Percentiles rank a stretch among this genome's conserved stretches.
These are phyloP conservation scores for Ophion obscuratus DNA, from an alignment of 2,888 invertebrate species.

Conservation along the genomic window DNA sequence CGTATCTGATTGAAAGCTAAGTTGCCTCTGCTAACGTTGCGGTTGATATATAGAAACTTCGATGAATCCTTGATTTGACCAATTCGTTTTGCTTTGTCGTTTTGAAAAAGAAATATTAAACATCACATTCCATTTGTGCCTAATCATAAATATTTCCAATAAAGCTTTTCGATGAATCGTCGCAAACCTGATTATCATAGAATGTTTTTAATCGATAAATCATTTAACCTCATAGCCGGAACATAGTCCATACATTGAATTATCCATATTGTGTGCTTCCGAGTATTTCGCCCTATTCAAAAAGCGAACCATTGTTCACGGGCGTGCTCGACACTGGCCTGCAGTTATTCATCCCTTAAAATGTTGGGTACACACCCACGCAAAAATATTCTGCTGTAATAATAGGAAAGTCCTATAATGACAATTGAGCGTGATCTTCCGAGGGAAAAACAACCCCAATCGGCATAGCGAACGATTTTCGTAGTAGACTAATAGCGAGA, in stretches of 20 bases:
- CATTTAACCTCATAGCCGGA: constrained; percentile 25
- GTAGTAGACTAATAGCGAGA: background rate
- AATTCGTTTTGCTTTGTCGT: too few relatives aligned
- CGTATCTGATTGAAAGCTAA: too few relatives aligned
- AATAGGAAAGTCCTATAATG: constrained; percentile 33
- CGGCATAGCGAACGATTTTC: background rate
- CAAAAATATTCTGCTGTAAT: constrained; percentile 56
- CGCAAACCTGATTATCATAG: background rate
- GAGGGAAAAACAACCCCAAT: background rate
- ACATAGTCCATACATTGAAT: constrained; percentile 40
- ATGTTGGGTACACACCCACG: constrained; percentile 43
- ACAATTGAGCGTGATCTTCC: constrained; percentile 31
- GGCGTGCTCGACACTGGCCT: constrained; percentile 44
- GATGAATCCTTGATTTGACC: too few relatives aligned
- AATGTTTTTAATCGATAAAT: background rate
- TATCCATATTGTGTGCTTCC: constrained; percentile 54
- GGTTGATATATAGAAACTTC: too few relatives aligned
- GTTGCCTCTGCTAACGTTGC: too few relatives aligned
- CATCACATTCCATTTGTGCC: too few relatives aligned
- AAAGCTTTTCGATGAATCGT: background rate
- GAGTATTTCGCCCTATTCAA: constrained; percentile 41
- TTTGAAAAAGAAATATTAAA: too few relatives aligned
- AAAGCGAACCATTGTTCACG: constrained; percentile 33
- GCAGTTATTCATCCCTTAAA: constrained; percentile 56
- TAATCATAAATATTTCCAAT: too few relatives aligned